Base-by-base conservation (phyloP, 2,113 vertebrate genomes). In the Petromus typicus region DNA sequence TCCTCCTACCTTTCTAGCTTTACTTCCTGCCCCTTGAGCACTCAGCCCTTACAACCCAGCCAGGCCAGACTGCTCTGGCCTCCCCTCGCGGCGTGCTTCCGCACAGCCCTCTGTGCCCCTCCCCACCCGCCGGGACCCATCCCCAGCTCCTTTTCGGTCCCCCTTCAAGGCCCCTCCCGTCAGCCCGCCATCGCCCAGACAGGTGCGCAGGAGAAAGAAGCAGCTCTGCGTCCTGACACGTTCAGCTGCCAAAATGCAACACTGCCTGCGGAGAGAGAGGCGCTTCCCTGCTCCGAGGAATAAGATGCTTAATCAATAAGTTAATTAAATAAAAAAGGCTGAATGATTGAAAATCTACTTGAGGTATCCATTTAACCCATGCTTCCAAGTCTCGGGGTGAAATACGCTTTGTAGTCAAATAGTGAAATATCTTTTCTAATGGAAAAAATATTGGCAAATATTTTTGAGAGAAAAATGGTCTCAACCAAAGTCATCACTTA, bases 251-350 rank as follows among this genome's bases (percentile, higher is more conserved):
- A 23, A 34, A 25, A 87, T 5, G 82, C 83, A 87, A 91, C 71
- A 67, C 14, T 0, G 1, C 45, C 82, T 51, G 56, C 78, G 73
- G 48, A 94, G 88, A 94, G 88, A 78, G 76, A 89, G 75, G 95
- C 12, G 3, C 18, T 45, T 57, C 34, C 43, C 27, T n/a, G 8
- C 89, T 88, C 76, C 54, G n/a, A 86, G 45, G 63, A 75, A 81
- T n/a, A 66, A 34, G 43, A 78, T 45, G 34, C 76, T 89, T 87
- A 34, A 84, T 90, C 81, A 78, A 91, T 92, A 93, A 43, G 54
- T 80, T 86, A 91, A 87, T 73, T 85, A 88, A 92, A 76, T 51
- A 95, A 82, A 92, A 92, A 91, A 87, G 43, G 27, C 56, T 86
- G 48, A 79, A 82, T 79, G 90, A 92, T 14, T 94, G 78, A 88